A percentile compares a stretch with the other conserved stretches of the same genome.
phyloP scores from a whole-genome alignment of 2,888 invertebrate genomes.

The Mactromeris polynyma region DNA sequence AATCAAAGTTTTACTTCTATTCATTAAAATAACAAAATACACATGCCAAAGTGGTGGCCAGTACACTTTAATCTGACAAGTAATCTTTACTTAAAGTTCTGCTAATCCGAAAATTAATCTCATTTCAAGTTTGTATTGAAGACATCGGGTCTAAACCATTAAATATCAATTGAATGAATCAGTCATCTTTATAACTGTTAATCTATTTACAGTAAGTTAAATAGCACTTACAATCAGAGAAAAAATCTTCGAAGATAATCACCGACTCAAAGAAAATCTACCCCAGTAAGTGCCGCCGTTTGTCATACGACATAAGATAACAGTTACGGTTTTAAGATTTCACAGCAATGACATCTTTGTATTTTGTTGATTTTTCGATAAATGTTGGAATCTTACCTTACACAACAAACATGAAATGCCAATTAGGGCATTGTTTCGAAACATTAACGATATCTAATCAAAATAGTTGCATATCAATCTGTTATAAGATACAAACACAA shows the following conservation, averaged over 20 bases:
- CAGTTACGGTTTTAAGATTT: neutral
- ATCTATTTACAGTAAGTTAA: conserved; percentile 45
- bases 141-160: conserved; percentile 42
- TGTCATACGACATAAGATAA: neutral
- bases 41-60: neutral
- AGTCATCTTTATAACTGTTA: conserved; percentile 27
- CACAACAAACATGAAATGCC: conserved; percentile 14
- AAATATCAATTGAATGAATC: conserved; percentile 49
- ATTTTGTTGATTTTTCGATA: conserved; percentile 9
- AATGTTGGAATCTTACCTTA: neutral
- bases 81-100: conserved; percentile 8
- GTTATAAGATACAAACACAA: neutral
- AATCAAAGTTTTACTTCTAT: neutral
- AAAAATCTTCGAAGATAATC: conserved; percentile 6
- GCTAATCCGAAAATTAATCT: conserved; percentile 43
- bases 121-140: conserved; percentile 36
- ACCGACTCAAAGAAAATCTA: conserved; percentile 24
- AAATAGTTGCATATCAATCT: neutral
- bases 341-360: conserved; percentile 1
- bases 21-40: neutral
- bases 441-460: conserved; percentile 14
- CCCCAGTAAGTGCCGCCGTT: conserved; percentile 12
- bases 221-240: conserved; percentile 18
- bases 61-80: neutral
- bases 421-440: neutral